Percentiles rank a stretch among this genome's conserved stretches.
These are phyloP conservation scores for Neofelis nebulosa DNA, from an alignment of 2,113 vertebrate genomes.

Conservation along the genomic window DNA sequence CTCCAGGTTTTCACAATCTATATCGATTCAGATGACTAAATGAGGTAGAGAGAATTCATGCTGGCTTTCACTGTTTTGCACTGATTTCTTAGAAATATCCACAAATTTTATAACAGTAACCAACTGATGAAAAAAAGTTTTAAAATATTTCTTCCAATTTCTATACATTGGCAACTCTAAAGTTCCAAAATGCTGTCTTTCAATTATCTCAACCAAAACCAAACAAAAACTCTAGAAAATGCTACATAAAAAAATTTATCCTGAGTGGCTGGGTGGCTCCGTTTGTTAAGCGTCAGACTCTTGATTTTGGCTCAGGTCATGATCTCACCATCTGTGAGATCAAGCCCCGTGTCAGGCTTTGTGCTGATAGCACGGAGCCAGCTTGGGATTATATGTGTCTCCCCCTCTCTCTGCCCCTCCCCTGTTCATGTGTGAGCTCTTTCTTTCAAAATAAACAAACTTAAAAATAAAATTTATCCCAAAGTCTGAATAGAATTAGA, in stretches of 20 bases:
- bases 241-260: not conserved
- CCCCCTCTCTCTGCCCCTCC: too few species aligned
- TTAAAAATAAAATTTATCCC: not conserved
- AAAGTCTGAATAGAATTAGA: not conserved
- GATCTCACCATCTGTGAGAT: too few species aligned
- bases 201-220: not conserved
- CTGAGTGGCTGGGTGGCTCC: too few species aligned
- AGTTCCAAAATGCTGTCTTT: conserved; percentile 37
- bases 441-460: too few species aligned
- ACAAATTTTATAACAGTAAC: not conserved
- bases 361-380: too few species aligned
- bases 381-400: too few species aligned
- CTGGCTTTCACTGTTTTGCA: conserved; percentile 6
- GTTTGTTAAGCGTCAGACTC: too few species aligned
- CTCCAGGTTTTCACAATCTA: not conserved
- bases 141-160: not conserved
- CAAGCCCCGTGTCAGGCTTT: too few species aligned
- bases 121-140: not conserved
- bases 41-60: not conserved
- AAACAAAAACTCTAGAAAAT: conserved; percentile 4
- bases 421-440: too few species aligned
- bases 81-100: conserved; percentile 18
- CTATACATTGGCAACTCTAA: not conserved
- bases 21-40: not conserved
- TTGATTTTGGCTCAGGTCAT: too few species aligned